phyloP scores from a whole-genome alignment of 2,888 invertebrate species.

The Yponomeuta plumbellus region DNA sequence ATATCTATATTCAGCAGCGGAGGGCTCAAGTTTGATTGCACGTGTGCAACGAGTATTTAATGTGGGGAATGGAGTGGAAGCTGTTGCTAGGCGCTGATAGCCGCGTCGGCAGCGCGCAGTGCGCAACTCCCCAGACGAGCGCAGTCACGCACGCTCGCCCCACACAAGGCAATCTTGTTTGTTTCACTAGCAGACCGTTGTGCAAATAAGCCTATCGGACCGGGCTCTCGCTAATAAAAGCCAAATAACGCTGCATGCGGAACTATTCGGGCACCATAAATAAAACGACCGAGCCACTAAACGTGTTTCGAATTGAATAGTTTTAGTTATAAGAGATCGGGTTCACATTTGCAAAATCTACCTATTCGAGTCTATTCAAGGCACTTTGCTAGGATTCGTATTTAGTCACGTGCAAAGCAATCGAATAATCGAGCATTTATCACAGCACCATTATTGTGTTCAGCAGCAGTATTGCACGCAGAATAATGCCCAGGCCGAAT shows the following conservation, averaged over 20 bases:
- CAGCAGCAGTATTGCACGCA: no score
- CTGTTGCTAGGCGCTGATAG: slow-evolving; percentile 32
- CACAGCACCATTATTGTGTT: no score
- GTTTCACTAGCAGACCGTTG: slow-evolving; percentile 25
- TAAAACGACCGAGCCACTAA: slow-evolving; percentile 4
- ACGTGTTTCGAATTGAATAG: slow-evolving; percentile 7
- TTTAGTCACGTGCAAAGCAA: no score
- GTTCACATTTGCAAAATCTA: neutral
- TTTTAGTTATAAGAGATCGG: neutral
- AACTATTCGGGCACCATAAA: slow-evolving; percentile 20
- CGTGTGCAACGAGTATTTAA: neutral
- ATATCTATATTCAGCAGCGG: slow-evolving; percentile 3
- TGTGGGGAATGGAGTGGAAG: slow-evolving; percentile 12
- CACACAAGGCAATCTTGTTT: slow-evolving; percentile 38
- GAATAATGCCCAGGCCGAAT: no score
- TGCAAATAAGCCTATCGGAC: slow-evolving; percentile 32
- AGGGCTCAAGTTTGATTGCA: neutral
- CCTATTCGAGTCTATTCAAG: no score
- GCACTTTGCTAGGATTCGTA: no score
- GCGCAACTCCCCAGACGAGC: slow-evolving; percentile 71
- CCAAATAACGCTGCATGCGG: slow-evolving; percentile 25
- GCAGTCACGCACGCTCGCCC: slow-evolving; percentile 51
- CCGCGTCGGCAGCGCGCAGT: slow-evolving; percentile 72
- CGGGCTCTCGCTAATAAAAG: slow-evolving; percentile 24
- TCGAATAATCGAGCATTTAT: no score